Evolutionary conservation across 2,113 vertebrate genomes (phyloP), one percentile per base, ranked within the genome.

Genomic region (Athene cunicularia): DNA sequence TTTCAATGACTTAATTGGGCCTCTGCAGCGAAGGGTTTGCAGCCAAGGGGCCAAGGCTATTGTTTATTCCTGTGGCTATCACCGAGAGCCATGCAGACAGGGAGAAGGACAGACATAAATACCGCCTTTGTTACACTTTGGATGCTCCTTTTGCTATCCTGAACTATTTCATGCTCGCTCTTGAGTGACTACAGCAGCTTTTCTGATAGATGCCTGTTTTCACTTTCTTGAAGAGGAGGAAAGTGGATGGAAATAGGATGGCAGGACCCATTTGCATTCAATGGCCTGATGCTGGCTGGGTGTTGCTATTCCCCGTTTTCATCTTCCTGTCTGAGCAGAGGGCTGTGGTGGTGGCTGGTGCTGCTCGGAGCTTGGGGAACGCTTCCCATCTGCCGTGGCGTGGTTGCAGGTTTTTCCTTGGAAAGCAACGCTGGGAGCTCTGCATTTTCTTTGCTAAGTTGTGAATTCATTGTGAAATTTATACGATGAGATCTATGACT

Each of bases 141-240:
- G 92, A 95, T 97, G 95, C 88, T 97, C 94, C 96, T 97, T 97
- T 97, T 91, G 75, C 86, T 74, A 77, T 62, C 86, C 72, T 12
- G 21, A 86, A 33, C 0, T 0, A 68, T 79, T 92, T 86, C 37
- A 5, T 80, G 28, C 79, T 71, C 14, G 0, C 33, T 86, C 76
- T 60, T 41, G 33, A 50, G 45, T 83, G 41, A 27, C 39, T 84
- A 86, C 59, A 26, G 53, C 66, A 86, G 12, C 53, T 63, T 81
- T 95, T 89, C 66, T 33, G 8, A 21, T 30, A 89, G 73, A 35
- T 32, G 35, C 4, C 9, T 12, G 3, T 77, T 87, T 88, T 43
- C 28, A 6, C 32, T 72, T 75, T 60, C 80, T 67, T 72, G n/a
- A 86, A 68, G 50, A 83, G 30, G 50, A 76, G 59, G 63, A 13